Evolutionary conservation across 2,888 invertebrate species (phyloP), one percentile per base, ranked within the genome.

Genomic region (Parochlus steinenii): DNA sequence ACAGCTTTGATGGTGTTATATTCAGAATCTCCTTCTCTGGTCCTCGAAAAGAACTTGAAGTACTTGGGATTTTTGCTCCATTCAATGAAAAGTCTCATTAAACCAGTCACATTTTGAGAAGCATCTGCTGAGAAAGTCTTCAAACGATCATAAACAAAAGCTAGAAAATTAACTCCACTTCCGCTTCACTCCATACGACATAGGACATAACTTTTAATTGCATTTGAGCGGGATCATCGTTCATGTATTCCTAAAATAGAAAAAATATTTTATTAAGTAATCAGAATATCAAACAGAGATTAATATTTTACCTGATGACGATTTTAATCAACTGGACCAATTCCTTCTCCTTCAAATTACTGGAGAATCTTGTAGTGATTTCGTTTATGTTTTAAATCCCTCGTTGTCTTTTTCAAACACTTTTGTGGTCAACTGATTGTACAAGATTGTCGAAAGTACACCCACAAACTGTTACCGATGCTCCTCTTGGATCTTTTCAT

Each of bases 21-120:
- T 17, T 60, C 56, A 18, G 60, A 52, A 6, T 61, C 55, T n/a
- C n/a, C n/a, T n/a, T n/a, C n/a, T n/a, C n/a, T n/a, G 45, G 63
- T 55, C 46, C 76, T 77, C 3, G 71, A 68, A 17, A 92, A 60
- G 27, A 86, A 60, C 16, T 65, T 51, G 50, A 78, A 83, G 49
- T 79, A 82, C 55, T 78, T 69, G 0, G 83, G 76, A 55, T 82
- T 76, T 36, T 72, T 68, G 42, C 81, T 75, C 86, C 90, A 93
- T 2, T 67, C 62, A 18, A 71, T 62, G 14, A 92, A 64, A n/a
- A 93, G 56, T 52, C 77, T 82, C 12, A 92, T 56, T 34, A 92
- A 58, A 3, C 77, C 69, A 2, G 89, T 86, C 0, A 89, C 86
- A 45, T 74, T 77, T 46, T 82, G 75, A 37, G 87, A 72, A 7